phyloP scores from a whole-genome alignment of 2,888 invertebrate species.

The Conus canariensis region DNA sequence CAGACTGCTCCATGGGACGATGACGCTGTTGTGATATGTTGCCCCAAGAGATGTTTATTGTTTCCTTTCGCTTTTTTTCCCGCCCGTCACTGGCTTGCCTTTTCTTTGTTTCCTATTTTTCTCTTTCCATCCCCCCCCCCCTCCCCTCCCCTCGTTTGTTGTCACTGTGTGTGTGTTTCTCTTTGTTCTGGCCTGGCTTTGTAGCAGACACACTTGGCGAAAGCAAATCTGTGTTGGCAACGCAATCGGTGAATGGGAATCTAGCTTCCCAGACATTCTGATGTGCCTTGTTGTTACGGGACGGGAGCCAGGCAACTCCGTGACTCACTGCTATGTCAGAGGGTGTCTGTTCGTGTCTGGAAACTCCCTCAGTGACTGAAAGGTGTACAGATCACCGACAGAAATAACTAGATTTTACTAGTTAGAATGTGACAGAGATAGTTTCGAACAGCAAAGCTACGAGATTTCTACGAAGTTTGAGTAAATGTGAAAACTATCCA shows the following conservation, averaged over 20 bases:
- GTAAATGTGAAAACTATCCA: too few species aligned
- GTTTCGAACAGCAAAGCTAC: too few species aligned
- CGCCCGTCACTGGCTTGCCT: not conserved
- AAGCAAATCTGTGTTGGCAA: not conserved
- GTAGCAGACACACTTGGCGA: not conserved
- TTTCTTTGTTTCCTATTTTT: too few species aligned
- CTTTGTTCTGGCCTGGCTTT: not conserved
- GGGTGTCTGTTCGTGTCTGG: not conserved
- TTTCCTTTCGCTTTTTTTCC: not conserved
- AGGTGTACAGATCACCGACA: not conserved
- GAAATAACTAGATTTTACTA: too few species aligned
- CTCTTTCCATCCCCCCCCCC: too few species aligned
- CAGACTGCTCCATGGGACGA: not conserved
- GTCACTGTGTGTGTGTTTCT: not conserved
- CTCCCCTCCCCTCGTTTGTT: too few species aligned
- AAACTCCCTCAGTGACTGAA: not conserved
- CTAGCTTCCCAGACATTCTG: not conserved
- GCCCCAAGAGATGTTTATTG: not conserved
- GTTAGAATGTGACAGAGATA: too few species aligned
- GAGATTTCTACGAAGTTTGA: too few species aligned
- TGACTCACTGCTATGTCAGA: conserved; percentile 18
- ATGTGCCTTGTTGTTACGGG: not conserved
- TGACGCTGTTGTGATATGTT: not conserved
- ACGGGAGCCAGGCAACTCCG: not conserved
- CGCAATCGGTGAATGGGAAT: conserved; percentile 14